Evolutionary conservation across 2,888 invertebrate species (phyloP).

Genomic region (Scrobipalpa atriplicella): DNA sequence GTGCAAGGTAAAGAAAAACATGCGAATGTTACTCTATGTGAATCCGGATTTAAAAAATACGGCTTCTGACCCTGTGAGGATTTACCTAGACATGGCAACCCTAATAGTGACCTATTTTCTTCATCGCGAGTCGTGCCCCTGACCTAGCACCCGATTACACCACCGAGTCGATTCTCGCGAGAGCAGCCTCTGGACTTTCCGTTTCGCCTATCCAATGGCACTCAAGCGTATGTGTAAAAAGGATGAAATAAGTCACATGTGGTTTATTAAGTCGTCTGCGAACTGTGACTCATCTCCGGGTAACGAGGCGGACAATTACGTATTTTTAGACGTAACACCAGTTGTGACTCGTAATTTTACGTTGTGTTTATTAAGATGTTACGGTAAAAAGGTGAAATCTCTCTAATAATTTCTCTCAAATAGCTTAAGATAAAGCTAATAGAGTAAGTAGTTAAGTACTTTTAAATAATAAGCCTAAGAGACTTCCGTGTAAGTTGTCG

Average conservation of each 20-base stretch:
- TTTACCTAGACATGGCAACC: background rate
- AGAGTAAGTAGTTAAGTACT: too few relatives aligned
- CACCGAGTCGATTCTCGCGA: constrained; percentile 14
- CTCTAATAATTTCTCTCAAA: too few relatives aligned
- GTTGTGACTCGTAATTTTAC: too few relatives aligned
- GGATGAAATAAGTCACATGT: constrained; percentile 10
- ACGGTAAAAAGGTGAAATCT: too few relatives aligned
- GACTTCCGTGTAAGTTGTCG: too few relatives aligned
- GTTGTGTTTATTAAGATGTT: too few relatives aligned
- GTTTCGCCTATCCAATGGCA: constrained; percentile 2
- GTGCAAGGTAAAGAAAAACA: too few relatives aligned
- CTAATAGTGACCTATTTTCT: constrained; percentile 53
- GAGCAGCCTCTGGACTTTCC: background rate
- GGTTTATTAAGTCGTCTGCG: background rate
- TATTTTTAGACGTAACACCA: background rate
- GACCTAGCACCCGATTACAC: constrained; percentile 23
- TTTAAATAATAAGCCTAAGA: too few relatives aligned
- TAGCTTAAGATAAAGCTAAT: too few relatives aligned
- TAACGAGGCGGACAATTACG: constrained; percentile 1
- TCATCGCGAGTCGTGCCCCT: constrained; percentile 52
- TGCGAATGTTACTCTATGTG: too few relatives aligned
- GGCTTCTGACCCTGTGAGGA: background rate
- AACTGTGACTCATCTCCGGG: constrained; percentile 7
- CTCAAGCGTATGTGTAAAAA: constrained; percentile 10
- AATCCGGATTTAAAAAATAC: too few relatives aligned